Conservation (phyloP, 2,888 invertebrate genomes). For the Hoplodrina ambigua region DNA sequence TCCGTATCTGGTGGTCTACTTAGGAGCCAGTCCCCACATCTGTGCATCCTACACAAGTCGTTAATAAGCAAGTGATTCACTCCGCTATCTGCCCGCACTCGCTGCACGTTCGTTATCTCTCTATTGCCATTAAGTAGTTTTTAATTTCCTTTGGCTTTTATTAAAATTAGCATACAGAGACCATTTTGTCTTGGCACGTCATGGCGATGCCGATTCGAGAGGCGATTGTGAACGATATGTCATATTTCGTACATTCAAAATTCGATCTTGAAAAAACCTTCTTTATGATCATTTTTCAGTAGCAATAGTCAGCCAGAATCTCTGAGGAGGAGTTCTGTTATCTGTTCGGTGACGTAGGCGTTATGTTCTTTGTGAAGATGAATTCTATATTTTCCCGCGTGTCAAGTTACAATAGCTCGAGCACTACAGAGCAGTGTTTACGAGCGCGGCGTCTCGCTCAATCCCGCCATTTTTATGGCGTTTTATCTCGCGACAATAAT, state of each 20-base stretch:
- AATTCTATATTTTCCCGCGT: neutral
- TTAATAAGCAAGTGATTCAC: slow-evolving; percentile 39
- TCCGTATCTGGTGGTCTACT: neutral
- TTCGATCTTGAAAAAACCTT: neutral
- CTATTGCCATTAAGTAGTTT: slow-evolving; percentile 31
- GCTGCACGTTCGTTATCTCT: slow-evolving; percentile 25
- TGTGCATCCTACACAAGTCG: neutral
- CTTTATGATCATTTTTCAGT: neutral
- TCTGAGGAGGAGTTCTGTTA: neutral
- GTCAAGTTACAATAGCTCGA: slow-evolving; percentile 18
- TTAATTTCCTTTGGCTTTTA: slow-evolving; percentile 47
- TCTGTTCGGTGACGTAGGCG: neutral
- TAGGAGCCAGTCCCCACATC: slow-evolving; percentile 1
- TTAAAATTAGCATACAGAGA: slow-evolving; percentile 31
- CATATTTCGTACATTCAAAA: neutral
- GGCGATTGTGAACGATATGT: neutral
- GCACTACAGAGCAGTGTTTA: slow-evolving; percentile 6
- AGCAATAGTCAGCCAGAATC: neutral
- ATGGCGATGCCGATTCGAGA: neutral
- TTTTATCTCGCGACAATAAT: slow-evolving; percentile 31
- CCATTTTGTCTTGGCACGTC: slow-evolving; percentile 21
- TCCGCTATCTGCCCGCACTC: slow-evolving; percentile 19
- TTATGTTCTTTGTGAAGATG: neutral
- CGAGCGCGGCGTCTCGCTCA: slow-evolving; percentile 24
- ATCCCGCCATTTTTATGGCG: slow-evolving; percentile 18